Base-by-base conservation (phyloP, 2,797 vertebrate genomes). In the Lophotriccus pileatus region DNA sequence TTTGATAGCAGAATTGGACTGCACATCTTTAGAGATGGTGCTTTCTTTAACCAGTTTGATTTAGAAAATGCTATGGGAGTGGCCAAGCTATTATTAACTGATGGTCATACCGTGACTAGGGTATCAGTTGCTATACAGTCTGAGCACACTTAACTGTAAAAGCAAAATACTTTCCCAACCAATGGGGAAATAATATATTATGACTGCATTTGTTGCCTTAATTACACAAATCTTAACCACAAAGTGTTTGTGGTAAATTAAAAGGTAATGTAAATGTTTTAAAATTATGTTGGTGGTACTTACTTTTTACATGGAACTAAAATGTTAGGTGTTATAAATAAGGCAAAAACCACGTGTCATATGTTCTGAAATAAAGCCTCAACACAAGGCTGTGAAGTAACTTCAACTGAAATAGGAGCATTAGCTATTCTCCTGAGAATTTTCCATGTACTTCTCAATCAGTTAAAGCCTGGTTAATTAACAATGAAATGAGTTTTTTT, bases 181-280 rank as follows among this genome's bases (percentile, higher is more conserved):
- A 67, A 23, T 49, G 49, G 27, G 36, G 41, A 90, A 87, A 73
- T 87, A 72, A 55, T 63, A 21, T 64, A 64, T 75, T 87, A 75
- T 50, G 74, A 80, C 14, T 72, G 24, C 23, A 70, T 69, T 88
- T 93, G 43, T 92, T 95, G 39, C 46, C 25, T 53, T 94, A 88
- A 84, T 90, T 86, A 76, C 44, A 39, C n/a, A 84, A 68, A 76
- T 77, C 60, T 88, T 87, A 79, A 82, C 91, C 89, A 72, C 73
- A 58, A 47, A 62, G 4, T 79, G 46, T 76, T 91, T 91, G 67
- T 84, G 91, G 89, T 92, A 94, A 94, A 79, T 86, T 88, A 74
- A 87, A 79, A 83, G 32, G 30, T 67, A 86, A 69, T 39, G 20
- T 86, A 92, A 84, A 60, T 77, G 18, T 76, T 91, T 88, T 43